phyloP scores from a whole-genome alignment of 2,888 invertebrate genomes.

The Ischnus inquisitorius region DNA sequence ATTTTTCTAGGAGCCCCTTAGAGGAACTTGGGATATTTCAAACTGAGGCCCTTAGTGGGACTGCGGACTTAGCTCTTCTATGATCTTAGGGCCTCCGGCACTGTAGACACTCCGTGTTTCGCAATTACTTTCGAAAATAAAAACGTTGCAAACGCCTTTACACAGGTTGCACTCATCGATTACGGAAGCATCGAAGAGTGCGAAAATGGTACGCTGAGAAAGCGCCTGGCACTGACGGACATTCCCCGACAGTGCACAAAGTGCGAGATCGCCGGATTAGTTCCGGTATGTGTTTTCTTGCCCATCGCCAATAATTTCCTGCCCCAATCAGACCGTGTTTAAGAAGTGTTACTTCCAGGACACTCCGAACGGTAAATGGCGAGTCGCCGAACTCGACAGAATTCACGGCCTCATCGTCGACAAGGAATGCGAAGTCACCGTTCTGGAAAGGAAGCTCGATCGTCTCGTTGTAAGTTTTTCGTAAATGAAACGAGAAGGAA shows the following conservation, averaged over 20 bases:
- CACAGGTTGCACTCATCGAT: constrained; percentile 91
- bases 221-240: constrained; percentile 86
- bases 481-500: no score
- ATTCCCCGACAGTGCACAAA: constrained; percentile 90
- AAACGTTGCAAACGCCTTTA: neutral
- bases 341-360: constrained; percentile 55
- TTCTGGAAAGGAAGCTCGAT: constrained; percentile 80
- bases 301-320: constrained; percentile 2
- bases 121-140: constrained; percentile 18
- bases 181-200: constrained; percentile 93
- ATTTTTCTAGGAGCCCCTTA: no score
- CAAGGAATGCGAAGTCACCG: constrained; percentile 86
- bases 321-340: constrained; percentile 49
- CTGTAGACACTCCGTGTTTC: no score
- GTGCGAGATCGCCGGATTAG: constrained; percentile 87
- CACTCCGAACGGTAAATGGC: constrained; percentile 85
- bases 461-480: constrained; percentile 75
- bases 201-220: constrained; percentile 87
- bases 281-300: constrained; percentile 83
- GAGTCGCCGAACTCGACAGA: constrained; percentile 87
- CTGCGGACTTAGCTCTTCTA: no score
- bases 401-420: constrained; percentile 88
- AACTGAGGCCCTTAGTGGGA: no score
- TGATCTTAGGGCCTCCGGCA: no score
- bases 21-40: no score